Evolutionary conservation across 1,140 invertebrate genomes (phyloP), one percentile per base, ranked within the genome.

Genomic region (Trichogramma pretiosum): DNA sequence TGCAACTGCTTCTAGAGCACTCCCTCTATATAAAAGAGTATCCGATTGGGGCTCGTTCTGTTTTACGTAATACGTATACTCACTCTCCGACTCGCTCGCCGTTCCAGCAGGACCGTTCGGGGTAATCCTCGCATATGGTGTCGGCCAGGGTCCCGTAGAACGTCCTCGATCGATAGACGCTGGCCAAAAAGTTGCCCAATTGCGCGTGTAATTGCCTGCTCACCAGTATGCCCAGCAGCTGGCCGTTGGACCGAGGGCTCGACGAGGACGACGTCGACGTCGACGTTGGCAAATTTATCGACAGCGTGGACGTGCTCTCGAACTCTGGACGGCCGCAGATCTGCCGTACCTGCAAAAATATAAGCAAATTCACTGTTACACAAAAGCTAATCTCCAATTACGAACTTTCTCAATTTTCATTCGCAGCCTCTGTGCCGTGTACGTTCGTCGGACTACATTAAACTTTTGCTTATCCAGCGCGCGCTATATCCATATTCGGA

Each of bases 61-160:
- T n/a, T n/a, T n/a, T n/a, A n/a, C n/a, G n/a, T n/a, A n/a, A n/a
- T n/a, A n/a, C n/a, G n/a, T n/a, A n/a, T n/a, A 83, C 83, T 84
- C 58, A 87, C 85, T 85, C 82, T 68, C 80, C 84, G 54, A 86
- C 69, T 47, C 75, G 66, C 53, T 84, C 77, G 28, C 84, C 85
- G 59, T 85, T 87, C 85, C 85, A 87, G 62, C 85, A 87, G 35
- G 50, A 56, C 39, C 58, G 62, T 50, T 70, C 62, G 16, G 65
- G 64, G 46, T 72, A 69, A 7, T 77, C 74, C 16, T 75, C 75
- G 62, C 85, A 87, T 26, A 86, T 67, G 28, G 74, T 73, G 59
- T 85, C 83, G 1, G 82, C 81, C 4, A 87, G 62, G 46, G 77
- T 78, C 13, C 72, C 74, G 58, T 84, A 87, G 57, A 86, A 83